Evolutionary conservation across 2,113 vertebrate genomes (phyloP).

Genomic region (Anser brachyrhynchus): DNA sequence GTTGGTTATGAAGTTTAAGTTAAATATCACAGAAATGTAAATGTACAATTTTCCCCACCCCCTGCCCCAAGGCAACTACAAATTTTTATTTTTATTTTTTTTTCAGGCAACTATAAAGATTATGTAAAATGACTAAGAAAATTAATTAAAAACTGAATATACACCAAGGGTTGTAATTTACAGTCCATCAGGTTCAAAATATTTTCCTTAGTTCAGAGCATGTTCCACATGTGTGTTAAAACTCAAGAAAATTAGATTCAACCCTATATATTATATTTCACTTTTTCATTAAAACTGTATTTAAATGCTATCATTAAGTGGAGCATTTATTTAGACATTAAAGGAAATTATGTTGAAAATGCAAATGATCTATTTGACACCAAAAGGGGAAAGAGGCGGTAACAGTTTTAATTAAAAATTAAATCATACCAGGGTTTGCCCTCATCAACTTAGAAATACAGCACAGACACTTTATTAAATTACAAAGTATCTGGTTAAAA

Average conservation of each 20-base stretch:
- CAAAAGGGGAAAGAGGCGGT: conserved; percentile 46
- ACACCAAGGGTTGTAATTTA: conserved; percentile 47
- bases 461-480: conserved; percentile 49
- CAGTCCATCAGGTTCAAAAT: conserved; percentile 32
- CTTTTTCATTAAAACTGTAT: conserved; percentile 61
- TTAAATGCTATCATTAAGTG: conserved; percentile 58
- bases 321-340: conserved; percentile 57
- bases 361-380: conserved; percentile 63
- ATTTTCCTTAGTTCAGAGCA: conserved; percentile 29
- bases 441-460: conserved; percentile 42
- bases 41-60: rapidly evolving
- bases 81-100: background rate
- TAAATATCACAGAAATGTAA: background rate
- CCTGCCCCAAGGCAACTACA: background rate
- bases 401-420: conserved; percentile 66
- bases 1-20: background rate
- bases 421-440: conserved; percentile 48
- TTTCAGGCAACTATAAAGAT: background rate
- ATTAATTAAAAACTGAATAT: conserved; percentile 54
- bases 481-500: conserved; percentile 34
- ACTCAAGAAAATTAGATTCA: conserved; percentile 39
- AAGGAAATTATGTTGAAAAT: conserved; percentile 63
- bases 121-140: conserved; percentile 33
- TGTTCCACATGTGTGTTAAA: conserved; percentile 9
- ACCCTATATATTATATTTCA: conserved; percentile 49